Base-by-base conservation (phyloP, 2,797 vertebrate species). In the Miichthys miiuy region DNA sequence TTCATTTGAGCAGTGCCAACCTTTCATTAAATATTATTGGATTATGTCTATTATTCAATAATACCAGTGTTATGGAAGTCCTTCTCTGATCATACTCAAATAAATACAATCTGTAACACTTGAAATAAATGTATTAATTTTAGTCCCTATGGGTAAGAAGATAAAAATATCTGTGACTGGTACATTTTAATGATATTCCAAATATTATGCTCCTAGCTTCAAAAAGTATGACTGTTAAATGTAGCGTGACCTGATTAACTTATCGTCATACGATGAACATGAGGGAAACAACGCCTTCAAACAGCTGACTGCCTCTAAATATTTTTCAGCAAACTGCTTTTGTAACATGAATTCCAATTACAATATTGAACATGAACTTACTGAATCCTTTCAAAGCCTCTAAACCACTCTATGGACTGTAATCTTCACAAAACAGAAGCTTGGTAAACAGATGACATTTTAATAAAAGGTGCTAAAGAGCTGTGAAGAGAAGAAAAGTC, bases 381-480 rank as follows among this genome's bases (percentile, higher is more conserved):
- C 50, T 23, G 3, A 56, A 69, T 56, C 16, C 5, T 50, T 23
- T 41, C 14, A 16, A 61, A 61, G 42, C 42, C 47, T 55, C n/a
- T 66, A 14, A 5, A 25, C 13, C 25, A 5, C 5, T 58, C 10
- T 30, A 51, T 55, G 54, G 14, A n/a, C 20, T 14, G 61, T 18
- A 47, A 30, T 14, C 41, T 64, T 30, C 11, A 61, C 16, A 64
- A 51, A 67, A 27, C 47, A 25, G 46, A 47, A 38, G 64, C 41
- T 58, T 23, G 20, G 34, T 52, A 58, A 70, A 77, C 56, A 46
- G 60, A 58, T 54, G 41, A 79, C 13, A 66, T 34, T 21, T 48
- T 65, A 77, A 84, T 78, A 60, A 83, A 64, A 60, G 38, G 54
- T 44, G 71, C 44, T 77, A 61, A 67, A 21, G 52, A 75, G 54